phyloP scores from a whole-genome alignment of 2,113 vertebrate species.

The Chamaea fasciata region DNA sequence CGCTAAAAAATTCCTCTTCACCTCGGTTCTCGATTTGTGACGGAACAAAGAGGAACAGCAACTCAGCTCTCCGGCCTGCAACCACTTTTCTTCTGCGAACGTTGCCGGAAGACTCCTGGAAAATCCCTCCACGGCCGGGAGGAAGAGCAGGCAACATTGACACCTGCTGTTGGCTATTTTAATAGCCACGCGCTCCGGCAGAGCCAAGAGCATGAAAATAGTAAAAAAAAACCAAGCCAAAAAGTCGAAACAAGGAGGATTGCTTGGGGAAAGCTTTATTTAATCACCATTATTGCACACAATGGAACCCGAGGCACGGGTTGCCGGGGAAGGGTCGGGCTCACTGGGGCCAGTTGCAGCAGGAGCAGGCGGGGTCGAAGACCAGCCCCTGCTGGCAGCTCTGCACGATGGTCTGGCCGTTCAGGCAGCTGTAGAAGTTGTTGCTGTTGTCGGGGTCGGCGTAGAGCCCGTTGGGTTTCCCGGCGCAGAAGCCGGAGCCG shows the following conservation, averaged over 20 bases:
- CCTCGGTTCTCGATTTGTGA: too few species aligned
- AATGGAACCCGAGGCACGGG: accelerated
- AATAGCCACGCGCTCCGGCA: neutral
- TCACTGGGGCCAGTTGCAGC: conserved; percentile 64
- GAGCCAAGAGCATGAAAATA: neutral
- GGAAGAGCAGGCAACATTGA: conserved; percentile 9
- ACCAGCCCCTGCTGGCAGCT: conserved; percentile 50
- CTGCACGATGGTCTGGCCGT: conserved; percentile 34
- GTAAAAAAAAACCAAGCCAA: accelerated
- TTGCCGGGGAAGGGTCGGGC: accelerated
- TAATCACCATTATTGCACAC: accelerated
- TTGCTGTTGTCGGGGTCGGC: conserved; percentile 61
- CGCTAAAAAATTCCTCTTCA: neutral
- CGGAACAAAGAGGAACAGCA: too few species aligned
- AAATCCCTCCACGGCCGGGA: accelerated
- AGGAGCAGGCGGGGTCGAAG: conserved; percentile 68
- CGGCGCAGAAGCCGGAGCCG: conserved; percentile 64
- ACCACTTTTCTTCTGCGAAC: neutral
- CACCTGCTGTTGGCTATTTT: neutral
- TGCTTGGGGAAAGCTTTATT: neutral
- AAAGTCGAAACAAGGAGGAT: too few species aligned
- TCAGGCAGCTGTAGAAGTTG: conserved; percentile 64
- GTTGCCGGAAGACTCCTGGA: neutral
- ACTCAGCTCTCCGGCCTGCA: too few species aligned
- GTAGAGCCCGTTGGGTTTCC: conserved; percentile 71